A percentile compares a stretch with the other conserved stretches of the same genome.
phyloP scores from a whole-genome alignment of 2,113 vertebrate genomes.

The Mirounga angustirostris region DNA sequence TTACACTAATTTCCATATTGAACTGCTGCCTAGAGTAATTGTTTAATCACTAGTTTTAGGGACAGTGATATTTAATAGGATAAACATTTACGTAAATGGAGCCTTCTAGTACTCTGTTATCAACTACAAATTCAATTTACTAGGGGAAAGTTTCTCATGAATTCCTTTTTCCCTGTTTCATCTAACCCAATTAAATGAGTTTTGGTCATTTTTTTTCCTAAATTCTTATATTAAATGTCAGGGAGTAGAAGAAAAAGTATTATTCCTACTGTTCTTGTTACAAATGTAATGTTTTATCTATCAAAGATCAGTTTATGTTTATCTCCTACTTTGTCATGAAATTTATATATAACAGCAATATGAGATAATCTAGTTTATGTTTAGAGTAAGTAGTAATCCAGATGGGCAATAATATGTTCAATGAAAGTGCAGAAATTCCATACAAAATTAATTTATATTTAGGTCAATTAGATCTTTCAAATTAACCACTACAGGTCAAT shows the following conservation, averaged over 20 bases:
- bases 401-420: background rate
- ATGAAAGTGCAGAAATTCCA: background rate
- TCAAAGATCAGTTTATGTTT: background rate
- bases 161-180: constrained; percentile 9
- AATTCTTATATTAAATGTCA: background rate
- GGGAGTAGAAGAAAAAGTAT: background rate
- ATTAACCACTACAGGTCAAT: background rate
- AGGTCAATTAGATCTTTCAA: background rate
- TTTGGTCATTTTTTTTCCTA: background rate
- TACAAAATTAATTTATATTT: background rate
- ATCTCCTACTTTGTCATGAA: background rate
- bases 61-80: constrained; percentile 39
- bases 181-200: background rate
- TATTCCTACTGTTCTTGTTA: background rate
- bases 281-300: background rate
- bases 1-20: constrained; percentile 55
- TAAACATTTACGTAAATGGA: constrained; percentile 56
- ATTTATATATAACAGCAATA: background rate
- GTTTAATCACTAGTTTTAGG: constrained; percentile 49
- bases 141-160: constrained; percentile 27
- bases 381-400: background rate
- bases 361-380: background rate
- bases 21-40: constrained; percentile 22
- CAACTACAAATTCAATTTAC: constrained; percentile 54
- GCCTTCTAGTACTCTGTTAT: constrained; percentile 44